A percentile compares a stretch with the other conserved stretches of the same genome.
Conservation (phyloP, 2,888 invertebrate species). For the Mythimna vitellina region DNA sequence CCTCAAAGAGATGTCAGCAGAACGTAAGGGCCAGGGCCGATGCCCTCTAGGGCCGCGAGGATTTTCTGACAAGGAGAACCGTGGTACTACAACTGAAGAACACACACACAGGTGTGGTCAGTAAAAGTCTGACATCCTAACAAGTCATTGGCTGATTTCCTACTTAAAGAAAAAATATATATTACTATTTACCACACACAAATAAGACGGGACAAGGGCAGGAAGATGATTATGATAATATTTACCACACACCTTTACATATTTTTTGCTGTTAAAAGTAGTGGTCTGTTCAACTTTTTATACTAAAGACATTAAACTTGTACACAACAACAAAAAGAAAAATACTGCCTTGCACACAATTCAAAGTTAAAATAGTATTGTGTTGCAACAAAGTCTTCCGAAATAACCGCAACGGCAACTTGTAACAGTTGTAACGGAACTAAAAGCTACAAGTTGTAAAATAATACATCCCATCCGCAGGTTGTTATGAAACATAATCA, state of each 20-base stretch:
- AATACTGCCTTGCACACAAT: conserved; percentile 24
- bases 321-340: conserved; percentile 26
- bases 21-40: too few relatives aligned
- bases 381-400: conserved; percentile 52
- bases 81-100: too few relatives aligned
- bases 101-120: too few relatives aligned
- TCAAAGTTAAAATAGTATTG: conserved; percentile 51
- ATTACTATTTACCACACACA: neutral
- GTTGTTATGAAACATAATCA: conserved; percentile 78
- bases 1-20: too few relatives aligned
- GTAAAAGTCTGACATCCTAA: too few relatives aligned
- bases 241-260: neutral
- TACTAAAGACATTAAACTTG: conserved; percentile 26
- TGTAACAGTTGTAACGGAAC: conserved; percentile 64
- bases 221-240: too few relatives aligned
- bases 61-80: too few relatives aligned
- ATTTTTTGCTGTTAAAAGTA: neutral
- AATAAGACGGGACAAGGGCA: too few relatives aligned
- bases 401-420: conserved; percentile 57
- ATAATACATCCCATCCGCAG: conserved; percentile 59
- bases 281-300: conserved; percentile 13
- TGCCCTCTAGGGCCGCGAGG: too few relatives aligned
- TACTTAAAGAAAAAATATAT: too few relatives aligned
- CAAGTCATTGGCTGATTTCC: too few relatives aligned
- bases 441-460: conserved; percentile 61